Base-by-base conservation (phyloP, 2,113 vertebrate species). In the Myxocyprinus asiaticus region DNA sequence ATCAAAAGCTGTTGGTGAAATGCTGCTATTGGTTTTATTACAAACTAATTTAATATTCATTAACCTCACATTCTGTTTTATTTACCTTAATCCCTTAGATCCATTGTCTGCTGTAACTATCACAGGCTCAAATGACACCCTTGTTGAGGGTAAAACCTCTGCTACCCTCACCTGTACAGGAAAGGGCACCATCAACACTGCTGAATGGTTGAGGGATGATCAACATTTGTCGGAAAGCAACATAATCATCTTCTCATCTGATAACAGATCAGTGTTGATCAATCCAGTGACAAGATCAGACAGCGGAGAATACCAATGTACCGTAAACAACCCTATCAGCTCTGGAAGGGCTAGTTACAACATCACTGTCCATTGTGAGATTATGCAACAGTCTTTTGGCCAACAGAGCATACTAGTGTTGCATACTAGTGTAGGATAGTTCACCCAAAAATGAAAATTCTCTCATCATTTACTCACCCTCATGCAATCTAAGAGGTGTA, bases 351-450 rank as follows among this genome's bases (percentile, higher is more conserved):
- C 2, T 22, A 17, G 7, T 7, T 84, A 79, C 73, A 0, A 0
- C 4, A 55, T 89, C 63, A 22, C 0, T 22, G 83, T 89, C 22
- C 83, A 74, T 6, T 88, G 87, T 88, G 75, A 81, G 86, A 33
- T 33, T 33, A 33, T 33, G 22, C 22, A 33, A 33, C 22, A 33
- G 22, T 33, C 22, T 33, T 33, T 33, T 33, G 22, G 22, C 22
- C 22, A 33, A 33, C 22, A 33, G 22, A 33, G 22, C 22, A 33
- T 33, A 33, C 22, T 1, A 33, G 1, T 33, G 22, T 33, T 33
- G 22, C 22, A 33, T 33, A 33, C 22, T 33, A 33, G 22, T 33
- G 22, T 33, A 33, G 22, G 22, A 33, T 33, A 33, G 22, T 33
- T 33, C 22, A 33, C 22, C 22, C 3, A 33, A 33, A 33, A 33